Base-by-base conservation (phyloP, 2,888 invertebrate genomes). In the Melolontha melolontha region DNA sequence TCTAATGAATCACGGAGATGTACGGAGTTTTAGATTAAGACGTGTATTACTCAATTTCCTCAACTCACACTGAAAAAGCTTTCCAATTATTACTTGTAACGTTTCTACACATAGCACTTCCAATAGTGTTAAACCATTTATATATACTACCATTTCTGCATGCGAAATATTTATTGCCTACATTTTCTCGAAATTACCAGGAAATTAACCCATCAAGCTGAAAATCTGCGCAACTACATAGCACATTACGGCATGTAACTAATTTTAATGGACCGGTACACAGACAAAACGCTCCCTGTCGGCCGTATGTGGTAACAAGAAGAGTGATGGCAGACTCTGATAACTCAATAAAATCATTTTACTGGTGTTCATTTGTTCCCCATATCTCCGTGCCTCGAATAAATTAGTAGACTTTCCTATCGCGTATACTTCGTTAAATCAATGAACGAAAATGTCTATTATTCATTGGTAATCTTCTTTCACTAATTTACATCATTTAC, bases 171-270 rank as follows among this genome's bases (percentile, higher is more conserved):
- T 41, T 55, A 55, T 55, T 40, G 40, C 22, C 41, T 1, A n/a
- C 55, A 41, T 27, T 55, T 41, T 42, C 55, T 4, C 40, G 55
- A 41, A 47, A 55, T 55, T 55, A 55, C 39, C 41, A 55, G 55
- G 55, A 55, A 55, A 55, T 55, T 55, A 55, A 55, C 55, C 41
- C 55, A 55, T 55, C 55, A 55, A n/a, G 41, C 41, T 55, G 16
- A 27, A 55, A 55, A 55, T 55, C 16, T 14, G 54, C 39, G 16
- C 41, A 22, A 41, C 17, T 55, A n/a, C 41, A 42, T 55, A 41
- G 17, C 55, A 41, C 41, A 22, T 42, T 55, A 41, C 41, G 41
- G 55, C 41, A n/a, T 41, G 22, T 55, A 55, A 55, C 41, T 55
- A 55, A 55, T 55, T 55, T 55, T 41, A 55, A 55, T 55, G 22